Base-by-base conservation (phyloP, 2,888 invertebrate species). In the Mechanitis mazaeus region DNA sequence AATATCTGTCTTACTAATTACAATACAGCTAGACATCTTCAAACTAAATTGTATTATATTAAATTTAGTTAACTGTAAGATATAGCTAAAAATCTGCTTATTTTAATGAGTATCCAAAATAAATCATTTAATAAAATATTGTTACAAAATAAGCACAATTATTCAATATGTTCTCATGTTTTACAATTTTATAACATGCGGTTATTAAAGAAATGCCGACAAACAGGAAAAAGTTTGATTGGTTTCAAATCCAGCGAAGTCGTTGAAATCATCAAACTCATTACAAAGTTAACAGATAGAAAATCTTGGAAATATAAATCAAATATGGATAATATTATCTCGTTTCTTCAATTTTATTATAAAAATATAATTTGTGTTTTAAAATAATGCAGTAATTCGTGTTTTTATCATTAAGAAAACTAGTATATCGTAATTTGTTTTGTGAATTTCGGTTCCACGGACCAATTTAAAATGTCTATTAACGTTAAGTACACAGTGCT, bases 181-280 rank as follows among this genome's bases (percentile, higher is more conserved):
- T 3, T 42, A 3, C 11, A 47, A 56, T 64, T 64, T 61, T 59
- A 55, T 65, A 68, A 68, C 59, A 61, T 66, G 60, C 56, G 63
- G 63, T 64, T 56, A 35, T 35, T 35, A 35, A 74, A 69, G 76
- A 76, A 68, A 67, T 70, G 66, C 64, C 70, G 72, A 70, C 72
- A 76, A 77, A 76, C 74, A 72, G 75, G 81, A 83, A 81, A 77
- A 90, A 88, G 85, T 89, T 89, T 87, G 84, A 90, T 89, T 89
- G 87, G 83, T 84, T 89, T 85, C 78, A 81, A 84, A 87, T 81
- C 81, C 81, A 72, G 80, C 77, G 73, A 77, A 81, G 79, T 77
- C 73, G 75, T 31, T 67, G 74, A 71, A 81, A 78, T 78, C 81
- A 78, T 77, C 79, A 77, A 90, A 87, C 86, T 87, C 86, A 85